These are phyloP conservation scores for Equus quagga DNA, from an alignment of 2,113 vertebrate species.

Conservation along the genomic window DNA sequence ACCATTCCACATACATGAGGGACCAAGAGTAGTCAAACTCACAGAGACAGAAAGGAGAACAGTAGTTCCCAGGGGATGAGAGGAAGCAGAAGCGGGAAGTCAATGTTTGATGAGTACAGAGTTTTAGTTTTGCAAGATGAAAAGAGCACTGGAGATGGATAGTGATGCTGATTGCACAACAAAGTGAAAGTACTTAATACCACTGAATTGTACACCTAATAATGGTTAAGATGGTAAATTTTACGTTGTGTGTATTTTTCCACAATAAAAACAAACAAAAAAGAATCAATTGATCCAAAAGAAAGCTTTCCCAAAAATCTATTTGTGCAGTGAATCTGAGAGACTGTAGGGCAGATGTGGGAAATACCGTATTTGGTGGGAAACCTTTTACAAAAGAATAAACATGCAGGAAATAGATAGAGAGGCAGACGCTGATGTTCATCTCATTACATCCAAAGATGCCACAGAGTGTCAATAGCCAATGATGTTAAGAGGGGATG, in stretches of 20 bases:
- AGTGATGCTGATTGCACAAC: not conserved
- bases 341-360: not conserved
- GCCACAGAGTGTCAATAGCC: not conserved
- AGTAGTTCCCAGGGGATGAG: not conserved
- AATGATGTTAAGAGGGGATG: constrained; percentile 44
- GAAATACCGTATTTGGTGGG: not conserved
- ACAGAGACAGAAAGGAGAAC: not conserved
- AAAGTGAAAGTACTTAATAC: not conserved
- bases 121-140: not conserved
- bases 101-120: not conserved
- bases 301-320: not conserved
- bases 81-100: not conserved
- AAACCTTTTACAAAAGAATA: constrained; percentile 47
- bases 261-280: not conserved
- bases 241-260: not conserved
- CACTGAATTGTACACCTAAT: too few species aligned
- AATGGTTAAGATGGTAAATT: not conserved
- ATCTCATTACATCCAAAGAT: constrained; percentile 42
- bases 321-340: not conserved
- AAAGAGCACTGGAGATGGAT: not conserved
- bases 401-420: constrained; percentile 48
- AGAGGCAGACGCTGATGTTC: constrained; percentile 61
- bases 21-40: not conserved
- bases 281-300: not conserved
- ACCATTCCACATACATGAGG: not conserved